phyloP scores from a whole-genome alignment of 2,888 invertebrate species.

The Protula sp. region DNA sequence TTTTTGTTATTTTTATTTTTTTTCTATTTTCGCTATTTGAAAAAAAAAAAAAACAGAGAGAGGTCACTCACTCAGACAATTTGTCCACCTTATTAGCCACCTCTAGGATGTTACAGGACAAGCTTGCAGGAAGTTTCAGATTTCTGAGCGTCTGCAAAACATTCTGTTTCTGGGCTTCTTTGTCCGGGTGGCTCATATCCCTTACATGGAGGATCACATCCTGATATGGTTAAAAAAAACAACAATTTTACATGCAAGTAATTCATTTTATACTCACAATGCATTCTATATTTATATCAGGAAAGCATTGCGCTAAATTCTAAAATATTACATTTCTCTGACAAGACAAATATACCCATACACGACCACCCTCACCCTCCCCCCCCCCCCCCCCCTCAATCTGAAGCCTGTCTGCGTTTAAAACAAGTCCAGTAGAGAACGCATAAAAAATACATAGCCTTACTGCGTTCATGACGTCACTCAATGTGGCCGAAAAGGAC shows the following conservation, averaged over 20 bases:
- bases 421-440: too few species aligned
- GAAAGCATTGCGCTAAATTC: too few species aligned
- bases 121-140: conserved; percentile 56
- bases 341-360: background rate
- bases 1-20: too few species aligned
- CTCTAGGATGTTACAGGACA: conserved; percentile 61
- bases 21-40: too few species aligned
- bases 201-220: conserved; percentile 74
- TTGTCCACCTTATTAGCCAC: conserved; percentile 72
- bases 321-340: too few species aligned
- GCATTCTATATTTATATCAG: too few species aligned
- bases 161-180: conserved; percentile 64
- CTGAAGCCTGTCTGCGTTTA: too few species aligned
- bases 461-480: conserved; percentile 71
- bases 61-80: too few species aligned
- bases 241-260: too few species aligned
- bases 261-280: too few species aligned
- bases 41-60: too few species aligned
- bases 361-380: background rate
- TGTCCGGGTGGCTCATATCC: conserved; percentile 72
- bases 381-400: too few species aligned
- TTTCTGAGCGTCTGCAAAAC: conserved; percentile 64
- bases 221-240: conserved; percentile 56
- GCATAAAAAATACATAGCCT: conserved; percentile 14
- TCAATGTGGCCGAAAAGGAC: conserved; percentile 74